Evolutionary conservation across 2,888 invertebrate genomes (phyloP), one percentile per base, ranked within the genome.

Genomic region (Synanthedon andrenaeformis): DNA sequence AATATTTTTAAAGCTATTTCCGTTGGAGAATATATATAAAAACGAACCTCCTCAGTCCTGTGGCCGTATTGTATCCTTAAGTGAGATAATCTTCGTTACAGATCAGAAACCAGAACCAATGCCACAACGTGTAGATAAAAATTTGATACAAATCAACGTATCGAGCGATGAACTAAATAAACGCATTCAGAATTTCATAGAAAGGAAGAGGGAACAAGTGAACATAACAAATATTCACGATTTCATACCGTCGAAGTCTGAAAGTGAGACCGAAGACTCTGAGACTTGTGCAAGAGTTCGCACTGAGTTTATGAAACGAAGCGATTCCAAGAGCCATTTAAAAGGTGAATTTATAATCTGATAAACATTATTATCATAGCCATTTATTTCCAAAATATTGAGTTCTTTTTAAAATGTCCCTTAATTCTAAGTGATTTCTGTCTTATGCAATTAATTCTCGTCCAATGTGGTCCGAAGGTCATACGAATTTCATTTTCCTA

Each of bases 271-370:
- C 51, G 85, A 88, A 54, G 83, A 82, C 23, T 82, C 88, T 59
- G 85, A 83, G 59, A 90, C 90, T 0, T 96, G 96, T 79, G 95
- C 96, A 1, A 84, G 96, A 67, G 91, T 94, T 12, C 90, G 94
- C 70, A 92, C 95, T 48, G 89, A 91, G 61, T 89, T 94, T 56
- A 86, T 92, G 3, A 92, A 90, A 59, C 88, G 92, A 53, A 92
- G 90, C 62, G 93, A 92, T 68, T 92, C 93, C 0, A 94, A 92
- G 70, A 92, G 94, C 59, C 95, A 94, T 79, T 87, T 96, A 55
- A 93, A 92, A 90, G 92, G 95, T 94, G 78, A 71, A 72, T 70
- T 19, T 17, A 19, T 50, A 6, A 13, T 50, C 35, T 5, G 23
- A 17, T 17, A 17, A 17, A 17, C 17, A 42, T 42, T 42, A 11